These are phyloP conservation scores for Pterostichus madidus DNA, from an alignment of 2,888 invertebrate genomes.

Conservation along the genomic window DNA sequence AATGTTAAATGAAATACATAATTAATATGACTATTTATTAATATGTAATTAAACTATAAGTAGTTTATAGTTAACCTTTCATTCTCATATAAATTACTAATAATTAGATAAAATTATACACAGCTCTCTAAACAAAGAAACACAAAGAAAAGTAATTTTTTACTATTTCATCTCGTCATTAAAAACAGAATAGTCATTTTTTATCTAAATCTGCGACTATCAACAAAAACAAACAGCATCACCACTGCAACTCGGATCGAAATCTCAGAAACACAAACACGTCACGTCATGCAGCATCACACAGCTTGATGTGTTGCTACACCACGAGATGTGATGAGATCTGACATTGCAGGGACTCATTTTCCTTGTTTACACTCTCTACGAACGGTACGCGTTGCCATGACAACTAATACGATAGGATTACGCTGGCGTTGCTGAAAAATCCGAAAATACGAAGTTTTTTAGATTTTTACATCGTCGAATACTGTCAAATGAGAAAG, in stretches of 20 bases:
- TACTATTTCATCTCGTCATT: constrained; percentile 2
- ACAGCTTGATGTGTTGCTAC: background rate
- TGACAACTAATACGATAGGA: constrained; percentile 41
- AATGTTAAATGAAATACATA: too few relatives aligned
- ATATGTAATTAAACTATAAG: too few relatives aligned
- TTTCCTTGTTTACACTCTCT: constrained; percentile 42
- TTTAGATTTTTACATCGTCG: background rate
- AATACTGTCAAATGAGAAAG: too few relatives aligned
- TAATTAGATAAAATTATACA: too few relatives aligned
- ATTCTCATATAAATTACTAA: too few relatives aligned
- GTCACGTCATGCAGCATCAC: background rate
- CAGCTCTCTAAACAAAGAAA: background rate
- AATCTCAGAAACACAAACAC: constrained; percentile 20
- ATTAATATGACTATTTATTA: too few relatives aligned
- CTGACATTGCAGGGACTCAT: constrained; percentile 13
- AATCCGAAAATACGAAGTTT: constrained; percentile 3
- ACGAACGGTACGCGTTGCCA: constrained; percentile 21
- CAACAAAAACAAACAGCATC: constrained; percentile 22
- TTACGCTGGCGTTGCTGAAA: constrained; percentile 18
- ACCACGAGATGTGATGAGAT: constrained; percentile 14
- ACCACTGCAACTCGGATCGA: constrained; percentile 20
- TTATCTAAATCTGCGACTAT: constrained; percentile 32
- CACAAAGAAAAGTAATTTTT: constrained; percentile 35
- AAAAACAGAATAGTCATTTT: constrained; percentile 30
- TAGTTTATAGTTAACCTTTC: too few relatives aligned